Evolutionary conservation across 2,888 invertebrate genomes (phyloP), one percentile per base, ranked within the genome.

Genomic region (Conus canariensis): DNA sequence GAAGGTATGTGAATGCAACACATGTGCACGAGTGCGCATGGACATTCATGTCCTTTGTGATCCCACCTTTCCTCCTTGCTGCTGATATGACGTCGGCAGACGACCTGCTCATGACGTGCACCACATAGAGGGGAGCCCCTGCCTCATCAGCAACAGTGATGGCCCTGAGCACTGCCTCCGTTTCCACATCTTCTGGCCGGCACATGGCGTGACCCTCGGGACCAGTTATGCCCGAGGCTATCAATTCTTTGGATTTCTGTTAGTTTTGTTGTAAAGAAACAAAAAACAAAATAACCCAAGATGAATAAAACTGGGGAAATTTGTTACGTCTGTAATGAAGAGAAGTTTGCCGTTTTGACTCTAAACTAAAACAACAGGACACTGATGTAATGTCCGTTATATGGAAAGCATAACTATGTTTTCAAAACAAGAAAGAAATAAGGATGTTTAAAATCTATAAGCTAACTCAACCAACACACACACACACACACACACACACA

Each of bases 121-220:
- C 99, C 95, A 99, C 98, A 94, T 97, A 97, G 92, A 99, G 97
- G 8, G 99, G 99, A 93, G 98, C 97, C 96, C 98, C 98, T 94
- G 98, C 99, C 98, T 99, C 99, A 97, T 98, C 98, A 58, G 99
- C 97, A 88, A 97, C 94, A 59, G 95, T 95, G 95, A 99, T 99
- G 60, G 99, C 99, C 94, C 99, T 97, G 96, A 98, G 98, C 10
- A 99, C 99, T 58, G 99, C 99, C 96, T 99, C 99, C 0, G 95
- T 94, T 91, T 96, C 96, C 60, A 95, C 98, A 96, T 99, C 99
- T 97, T 99, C 99, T 89, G 99, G 98, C 7, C 99, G 97, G 4
- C 99, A 98, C 95, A 99, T 96, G 96, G 98, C 98, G 96, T 99
- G 99, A 9, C 99, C 99, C 96, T 99, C 99, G 1, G 99, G 99